Conservation (phyloP, 1,140 invertebrate species). For the Sycophaga agraensis region DNA sequence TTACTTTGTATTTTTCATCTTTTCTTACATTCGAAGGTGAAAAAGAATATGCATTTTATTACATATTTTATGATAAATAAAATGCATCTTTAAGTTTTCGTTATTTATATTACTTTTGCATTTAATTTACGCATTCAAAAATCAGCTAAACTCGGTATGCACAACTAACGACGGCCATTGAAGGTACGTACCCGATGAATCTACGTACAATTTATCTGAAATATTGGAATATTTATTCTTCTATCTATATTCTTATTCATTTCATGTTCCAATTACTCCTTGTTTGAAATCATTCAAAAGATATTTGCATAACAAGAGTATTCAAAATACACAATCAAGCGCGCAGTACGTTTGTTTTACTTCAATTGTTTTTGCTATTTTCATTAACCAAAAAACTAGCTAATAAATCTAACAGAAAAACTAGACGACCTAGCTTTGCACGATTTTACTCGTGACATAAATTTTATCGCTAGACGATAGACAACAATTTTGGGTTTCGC, state of each 20-base stretch:
- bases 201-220: background rate
- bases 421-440: slow-evolving; percentile 23
- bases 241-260: background rate
- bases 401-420: slow-evolving; percentile 23
- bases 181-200: background rate
- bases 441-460: slow-evolving; percentile 13
- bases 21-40: no score
- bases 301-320: no score
- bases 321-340: no score
- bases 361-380: background rate
- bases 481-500: slow-evolving; percentile 23
- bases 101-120: background rate
- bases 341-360: background rate
- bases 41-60: slow-evolving; percentile 9
- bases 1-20: no score
- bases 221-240: background rate
- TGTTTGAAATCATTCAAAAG: no score
- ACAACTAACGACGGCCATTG: background rate
- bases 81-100: slow-evolving; percentile 2
- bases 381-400: slow-evolving; percentile 22
- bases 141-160: slow-evolving; percentile 9
- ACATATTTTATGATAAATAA: slow-evolving; percentile 3
- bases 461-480: slow-evolving; percentile 25
- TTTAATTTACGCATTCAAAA: slow-evolving; percentile 3
- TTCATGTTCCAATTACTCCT: background rate